Base-by-base conservation (phyloP, 2,797 vertebrate genomes). In the Serranus cabrilla region DNA sequence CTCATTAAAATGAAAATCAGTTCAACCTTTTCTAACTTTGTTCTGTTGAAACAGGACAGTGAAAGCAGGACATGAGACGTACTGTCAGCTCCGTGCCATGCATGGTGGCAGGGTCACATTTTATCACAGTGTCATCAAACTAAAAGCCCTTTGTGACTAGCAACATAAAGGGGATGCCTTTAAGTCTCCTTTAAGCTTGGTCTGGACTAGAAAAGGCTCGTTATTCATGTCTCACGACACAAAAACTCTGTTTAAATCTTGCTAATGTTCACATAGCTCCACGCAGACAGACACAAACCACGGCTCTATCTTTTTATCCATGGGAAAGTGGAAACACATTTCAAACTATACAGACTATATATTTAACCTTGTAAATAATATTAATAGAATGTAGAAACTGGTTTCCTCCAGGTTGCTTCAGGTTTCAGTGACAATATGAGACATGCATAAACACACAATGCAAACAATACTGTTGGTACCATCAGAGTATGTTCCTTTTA, bases 1-100 rank as follows among this genome's bases (percentile, higher is more conserved):
- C 52, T 78, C 40, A 72, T 78, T 71, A 51, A 85, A 83, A 83
- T 70, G 18, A 74, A 81, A 78, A 72, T 47, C 14, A 52, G 55
- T 25, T 61, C n/a, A 52, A 68, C 23, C 4, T 34, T 59, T n/a
- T 25, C 13, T 37, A 71, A 71, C 20, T 42, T 67, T 70, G 39
- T 25, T 58, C 21, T 25, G n/a, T 40, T 54, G 45, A 55, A 42
- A 45, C 18, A 23, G 10, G 61, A 11, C 49, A 11, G 21, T 18
- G 20, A 76, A 51, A 70, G 78, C 16, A 27, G 23, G 25, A 1
- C 11, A 8, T 0, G 25, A 45, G 7, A 37, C 1, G 2, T 4
- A 40, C 54, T 0, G 21, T 34, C 18, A n/a, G 50, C 14, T 45
- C 57, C 34, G 20, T 61, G 4, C 17, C 43, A 56, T 51, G 58